phyloP scores from a whole-genome alignment of 2,113 vertebrate species.

The Catagonus wagneri region DNA sequence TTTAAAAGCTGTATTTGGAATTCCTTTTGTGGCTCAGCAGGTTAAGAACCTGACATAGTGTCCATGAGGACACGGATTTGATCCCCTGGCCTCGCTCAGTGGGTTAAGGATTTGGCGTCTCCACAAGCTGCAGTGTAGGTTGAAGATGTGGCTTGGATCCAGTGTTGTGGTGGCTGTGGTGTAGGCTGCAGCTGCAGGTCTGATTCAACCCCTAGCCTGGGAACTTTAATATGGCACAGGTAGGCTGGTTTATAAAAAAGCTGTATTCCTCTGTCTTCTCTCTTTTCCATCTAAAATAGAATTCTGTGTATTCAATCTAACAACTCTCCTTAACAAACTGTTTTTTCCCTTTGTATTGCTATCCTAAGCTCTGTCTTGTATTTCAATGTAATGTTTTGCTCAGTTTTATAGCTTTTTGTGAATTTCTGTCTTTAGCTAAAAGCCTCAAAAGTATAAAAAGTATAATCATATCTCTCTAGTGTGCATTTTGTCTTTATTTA shows the following conservation, averaged over 20 bases:
- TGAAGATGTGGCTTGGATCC: too few relatives aligned
- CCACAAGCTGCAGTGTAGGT: too few relatives aligned
- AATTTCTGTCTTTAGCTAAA: neutral
- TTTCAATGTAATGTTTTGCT: neutral
- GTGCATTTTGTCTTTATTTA: neutral
- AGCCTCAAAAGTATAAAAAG: neutral
- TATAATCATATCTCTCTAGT: neutral
- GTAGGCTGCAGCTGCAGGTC: too few relatives aligned
- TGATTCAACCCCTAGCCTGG: too few relatives aligned
- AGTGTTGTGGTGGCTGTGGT: too few relatives aligned
- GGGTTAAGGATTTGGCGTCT: too few relatives aligned
- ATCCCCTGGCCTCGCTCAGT: too few relatives aligned
- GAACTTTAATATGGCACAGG: too few relatives aligned
- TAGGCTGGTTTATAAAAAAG: neutral
- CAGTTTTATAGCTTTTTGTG: conserved; percentile 11
- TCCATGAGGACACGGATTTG: too few relatives aligned
- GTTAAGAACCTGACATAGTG: too few relatives aligned
- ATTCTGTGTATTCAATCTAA: neutral
- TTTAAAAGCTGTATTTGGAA: neutral
- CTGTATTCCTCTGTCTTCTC: neutral
- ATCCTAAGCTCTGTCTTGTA: neutral
- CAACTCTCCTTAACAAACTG: neutral
- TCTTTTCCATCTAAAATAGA: neutral
- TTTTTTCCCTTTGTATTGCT: neutral
- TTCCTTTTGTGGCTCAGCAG: too few relatives aligned